Evolutionary conservation across 2,113 vertebrate genomes (phyloP).

Genomic region (Ptilorrhoa leucosticta): DNA sequence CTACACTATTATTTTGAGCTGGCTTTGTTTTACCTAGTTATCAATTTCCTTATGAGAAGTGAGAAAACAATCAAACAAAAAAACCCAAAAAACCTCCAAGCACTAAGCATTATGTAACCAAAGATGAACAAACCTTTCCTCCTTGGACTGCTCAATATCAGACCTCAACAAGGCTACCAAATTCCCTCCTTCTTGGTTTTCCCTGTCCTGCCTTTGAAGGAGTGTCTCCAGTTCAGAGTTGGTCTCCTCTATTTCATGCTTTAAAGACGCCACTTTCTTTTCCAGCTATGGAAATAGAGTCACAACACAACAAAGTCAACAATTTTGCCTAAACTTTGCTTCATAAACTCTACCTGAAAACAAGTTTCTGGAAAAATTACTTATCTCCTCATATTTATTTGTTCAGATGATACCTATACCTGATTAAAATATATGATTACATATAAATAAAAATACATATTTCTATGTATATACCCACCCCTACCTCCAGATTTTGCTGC

Average conservation of each 20-base stretch:
- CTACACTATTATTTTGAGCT: background rate
- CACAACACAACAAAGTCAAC: background rate
- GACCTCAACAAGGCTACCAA: constrained; percentile 83
- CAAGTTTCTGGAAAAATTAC: background rate
- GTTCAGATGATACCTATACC: background rate
- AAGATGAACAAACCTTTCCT: constrained; percentile 76
- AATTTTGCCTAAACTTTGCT: background rate
- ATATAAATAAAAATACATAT: background rate
- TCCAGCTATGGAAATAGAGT: constrained; percentile 73
- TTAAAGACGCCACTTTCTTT: constrained; percentile 74
- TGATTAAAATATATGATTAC: background rate
- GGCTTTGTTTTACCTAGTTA: background rate
- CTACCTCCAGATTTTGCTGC: background rate
- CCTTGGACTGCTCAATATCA: constrained; percentile 75
- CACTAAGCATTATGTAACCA: background rate
- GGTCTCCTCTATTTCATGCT: constrained; percentile 72
- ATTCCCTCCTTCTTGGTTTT: constrained; percentile 82
- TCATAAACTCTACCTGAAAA: background rate
- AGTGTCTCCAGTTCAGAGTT: constrained; percentile 78
- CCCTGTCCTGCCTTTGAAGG: constrained; percentile 76
- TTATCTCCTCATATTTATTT: background rate
- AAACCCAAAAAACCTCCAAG: accelerated
- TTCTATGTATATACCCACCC: background rate
- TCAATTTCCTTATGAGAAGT: background rate
- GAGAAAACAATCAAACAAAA: background rate